Conservation (phyloP, 2,113 vertebrate genomes). For the Rhea americana region DNA sequence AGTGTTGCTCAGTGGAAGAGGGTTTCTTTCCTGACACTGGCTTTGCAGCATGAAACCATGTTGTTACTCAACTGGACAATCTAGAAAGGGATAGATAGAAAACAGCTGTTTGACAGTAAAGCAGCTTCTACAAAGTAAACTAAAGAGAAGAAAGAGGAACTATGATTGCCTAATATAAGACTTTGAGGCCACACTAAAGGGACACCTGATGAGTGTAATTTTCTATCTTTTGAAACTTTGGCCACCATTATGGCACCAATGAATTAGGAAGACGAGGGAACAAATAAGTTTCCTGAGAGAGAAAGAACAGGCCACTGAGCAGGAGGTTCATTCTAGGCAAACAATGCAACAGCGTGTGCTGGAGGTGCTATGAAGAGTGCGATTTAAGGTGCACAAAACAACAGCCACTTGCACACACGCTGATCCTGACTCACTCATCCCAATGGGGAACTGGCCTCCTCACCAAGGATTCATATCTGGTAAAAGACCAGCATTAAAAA, state of each 20-base stretch:
- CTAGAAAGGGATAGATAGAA: background rate
- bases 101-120: background rate
- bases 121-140: accelerated
- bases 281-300: background rate
- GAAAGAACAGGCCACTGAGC: background rate
- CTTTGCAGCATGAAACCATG: background rate
- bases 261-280: background rate
- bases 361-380: background rate
- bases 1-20: background rate
- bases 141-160: background rate
- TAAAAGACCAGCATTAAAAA: background rate
- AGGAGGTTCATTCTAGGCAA: background rate
- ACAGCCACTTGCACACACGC: background rate
- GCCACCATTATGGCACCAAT: background rate
- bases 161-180: background rate
- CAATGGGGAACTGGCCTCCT: background rate
- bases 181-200: background rate
- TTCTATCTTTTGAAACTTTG: background rate
- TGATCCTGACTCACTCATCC: background rate
- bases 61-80: background rate
- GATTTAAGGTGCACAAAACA: background rate
- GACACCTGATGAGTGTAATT: accelerated
- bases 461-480: background rate
- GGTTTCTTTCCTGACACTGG: background rate
- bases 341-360: background rate